Conservation (phyloP, 2,888 invertebrate genomes). For the Macrophya annulata region DNA sequence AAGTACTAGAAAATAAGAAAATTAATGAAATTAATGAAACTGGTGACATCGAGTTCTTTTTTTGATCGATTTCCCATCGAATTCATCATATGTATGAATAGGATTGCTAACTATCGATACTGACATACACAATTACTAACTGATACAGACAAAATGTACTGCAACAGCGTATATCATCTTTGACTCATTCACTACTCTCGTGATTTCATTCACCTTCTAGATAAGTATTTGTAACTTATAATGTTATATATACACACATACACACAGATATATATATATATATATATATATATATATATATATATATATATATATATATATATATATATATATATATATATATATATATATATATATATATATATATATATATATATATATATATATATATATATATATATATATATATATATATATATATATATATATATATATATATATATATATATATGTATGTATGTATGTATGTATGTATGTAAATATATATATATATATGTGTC, state of each 20-base stretch:
- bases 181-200: constrained; percentile 19
- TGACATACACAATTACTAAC: constrained; percentile 13
- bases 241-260: background rate
- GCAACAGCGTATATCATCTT: constrained; percentile 12
- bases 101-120: background rate
- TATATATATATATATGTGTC: too few relatives aligned
- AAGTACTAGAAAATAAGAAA: too few relatives aligned
- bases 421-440: constrained; percentile 8
- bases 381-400: too few relatives aligned
- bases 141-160: background rate
- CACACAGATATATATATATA: constrained; percentile 12
- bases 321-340: background rate
- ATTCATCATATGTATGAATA: background rate
- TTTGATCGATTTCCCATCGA: too few relatives aligned
- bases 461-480: too few relatives aligned
- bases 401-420: constrained; percentile 14
- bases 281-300: constrained; percentile 5
- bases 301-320: background rate
- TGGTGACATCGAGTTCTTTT: too few relatives aligned
- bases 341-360: too few relatives aligned
- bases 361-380: too few relatives aligned
- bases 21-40: too few relatives aligned
- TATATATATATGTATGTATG: background rate
- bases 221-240: constrained; percentile 42
- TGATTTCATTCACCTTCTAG: constrained; percentile 18